phyloP scores from a whole-genome alignment of 2,888 invertebrate genomes.

The Suillia variegata region DNA sequence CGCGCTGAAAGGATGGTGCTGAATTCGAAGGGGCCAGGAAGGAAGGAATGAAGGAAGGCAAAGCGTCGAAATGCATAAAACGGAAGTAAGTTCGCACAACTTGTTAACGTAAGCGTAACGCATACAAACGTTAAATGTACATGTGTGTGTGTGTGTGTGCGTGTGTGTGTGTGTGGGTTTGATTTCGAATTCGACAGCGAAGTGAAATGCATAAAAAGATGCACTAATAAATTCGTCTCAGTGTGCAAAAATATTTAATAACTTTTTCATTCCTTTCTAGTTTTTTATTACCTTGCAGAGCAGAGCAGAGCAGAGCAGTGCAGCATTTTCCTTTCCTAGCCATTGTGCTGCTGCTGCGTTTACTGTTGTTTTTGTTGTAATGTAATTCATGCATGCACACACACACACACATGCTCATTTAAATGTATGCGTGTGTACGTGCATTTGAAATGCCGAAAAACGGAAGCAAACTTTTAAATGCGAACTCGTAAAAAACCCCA shows the following conservation, averaged over 20 bases:
- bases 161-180: too few species aligned
- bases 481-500: neutral
- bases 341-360: slow-evolving; percentile 38
- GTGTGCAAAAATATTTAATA: neutral
- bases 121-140: slow-evolving; percentile 1
- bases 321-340: slow-evolving; percentile 13
- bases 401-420: too few species aligned
- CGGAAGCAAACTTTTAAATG: slow-evolving; percentile 5
- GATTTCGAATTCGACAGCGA: neutral
- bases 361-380: slow-evolving; percentile 28
- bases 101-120: slow-evolving; percentile 1
- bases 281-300: slow-evolving; percentile 20
- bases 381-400: too few species aligned
- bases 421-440: too few species aligned
- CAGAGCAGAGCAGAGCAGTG: too few species aligned
- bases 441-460: neutral
- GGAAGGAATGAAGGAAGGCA: neutral
- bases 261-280: slow-evolving; percentile 23
- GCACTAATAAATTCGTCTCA: slow-evolving; percentile 15
- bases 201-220: slow-evolving; percentile 21
- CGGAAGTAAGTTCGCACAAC: neutral
- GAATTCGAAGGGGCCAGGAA: neutral
- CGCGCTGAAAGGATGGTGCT: neutral
- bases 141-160: too few species aligned
- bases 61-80: neutral